Conservation (phyloP, 2,113 vertebrate species). For the Megaptera novaeangliae region DNA sequence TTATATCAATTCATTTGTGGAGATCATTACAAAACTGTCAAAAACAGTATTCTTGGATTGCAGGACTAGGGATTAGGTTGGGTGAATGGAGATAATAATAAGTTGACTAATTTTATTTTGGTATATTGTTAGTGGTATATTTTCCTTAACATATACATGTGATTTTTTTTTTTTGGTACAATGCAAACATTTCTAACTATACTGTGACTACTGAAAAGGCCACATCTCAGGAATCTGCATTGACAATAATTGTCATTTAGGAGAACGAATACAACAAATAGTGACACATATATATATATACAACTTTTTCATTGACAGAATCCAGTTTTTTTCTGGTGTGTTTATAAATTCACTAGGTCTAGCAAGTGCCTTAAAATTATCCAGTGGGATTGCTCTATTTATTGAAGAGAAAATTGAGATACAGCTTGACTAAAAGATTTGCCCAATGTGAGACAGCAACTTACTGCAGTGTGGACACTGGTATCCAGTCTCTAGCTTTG, state of each 20-base stretch:
- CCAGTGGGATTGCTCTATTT: background rate
- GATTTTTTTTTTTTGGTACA: background rate
- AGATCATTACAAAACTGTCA: background rate
- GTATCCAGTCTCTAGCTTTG: background rate
- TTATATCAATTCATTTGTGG: background rate
- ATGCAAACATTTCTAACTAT: background rate
- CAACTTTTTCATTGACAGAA: background rate
- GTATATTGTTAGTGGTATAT: background rate
- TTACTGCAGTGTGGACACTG: background rate
- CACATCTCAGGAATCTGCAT: background rate
- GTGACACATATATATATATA: background rate
- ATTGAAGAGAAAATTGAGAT: background rate
- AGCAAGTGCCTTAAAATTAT: background rate
- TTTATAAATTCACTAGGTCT: background rate
- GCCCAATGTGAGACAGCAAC: background rate
- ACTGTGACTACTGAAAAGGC: background rate
- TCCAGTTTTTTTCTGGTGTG: background rate
- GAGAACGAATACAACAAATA: background rate
- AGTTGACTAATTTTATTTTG: background rate
- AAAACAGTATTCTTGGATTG: background rate
- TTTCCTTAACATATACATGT: background rate
- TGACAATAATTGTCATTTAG: background rate
- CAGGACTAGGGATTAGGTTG: background rate
- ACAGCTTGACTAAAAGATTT: background rate
- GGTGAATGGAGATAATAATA: background rate